A percentile compares a stretch with the other conserved stretches of the same genome.
These are phyloP conservation scores for Tachina lurida DNA, from an alignment of 2,888 invertebrate species.

Conservation along the genomic window DNA sequence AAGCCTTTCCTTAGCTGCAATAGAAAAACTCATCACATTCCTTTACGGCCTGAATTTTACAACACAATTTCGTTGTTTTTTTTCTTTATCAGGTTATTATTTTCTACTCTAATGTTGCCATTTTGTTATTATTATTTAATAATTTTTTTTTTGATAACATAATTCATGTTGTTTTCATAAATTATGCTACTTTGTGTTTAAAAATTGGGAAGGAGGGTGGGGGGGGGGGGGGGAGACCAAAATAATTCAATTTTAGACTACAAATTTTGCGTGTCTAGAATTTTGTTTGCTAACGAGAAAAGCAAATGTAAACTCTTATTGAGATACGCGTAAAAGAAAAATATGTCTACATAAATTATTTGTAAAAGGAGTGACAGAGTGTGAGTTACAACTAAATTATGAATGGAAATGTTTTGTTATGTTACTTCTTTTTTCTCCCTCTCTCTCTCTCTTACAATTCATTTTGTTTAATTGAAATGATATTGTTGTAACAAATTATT, in stretches of 20 bases:
- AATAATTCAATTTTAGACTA: constrained; percentile 12
- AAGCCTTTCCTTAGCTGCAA: too few relatives aligned
- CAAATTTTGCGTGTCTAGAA: constrained; percentile 10
- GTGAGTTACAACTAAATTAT: too few relatives aligned
- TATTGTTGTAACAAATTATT: not conserved
- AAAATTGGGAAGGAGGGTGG: too few relatives aligned
- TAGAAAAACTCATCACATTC: not conserved
- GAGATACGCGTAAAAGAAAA: not conserved
- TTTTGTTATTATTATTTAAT: not conserved
- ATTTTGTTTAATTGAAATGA: constrained; percentile 15
- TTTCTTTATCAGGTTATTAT: not conserved
- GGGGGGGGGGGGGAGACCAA: not conserved
- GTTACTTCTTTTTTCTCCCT: not conserved
- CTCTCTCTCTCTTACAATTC: not conserved
- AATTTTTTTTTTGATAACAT: constrained; percentile 16
- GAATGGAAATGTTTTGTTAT: too few relatives aligned
- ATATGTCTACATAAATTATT: constrained; percentile 10
- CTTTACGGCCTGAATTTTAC: not conserved
- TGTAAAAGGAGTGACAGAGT: constrained; percentile 27
- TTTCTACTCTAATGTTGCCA: constrained; percentile 6
- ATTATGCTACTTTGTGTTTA: constrained; percentile 39
- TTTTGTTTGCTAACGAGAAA: constrained; percentile 16
- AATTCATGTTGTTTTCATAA: constrained; percentile 44
- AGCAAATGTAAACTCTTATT: not conserved
- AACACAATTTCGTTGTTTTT: not conserved